Conservation (phyloP, 2,888 invertebrate genomes). For the Arge pagana region DNA sequence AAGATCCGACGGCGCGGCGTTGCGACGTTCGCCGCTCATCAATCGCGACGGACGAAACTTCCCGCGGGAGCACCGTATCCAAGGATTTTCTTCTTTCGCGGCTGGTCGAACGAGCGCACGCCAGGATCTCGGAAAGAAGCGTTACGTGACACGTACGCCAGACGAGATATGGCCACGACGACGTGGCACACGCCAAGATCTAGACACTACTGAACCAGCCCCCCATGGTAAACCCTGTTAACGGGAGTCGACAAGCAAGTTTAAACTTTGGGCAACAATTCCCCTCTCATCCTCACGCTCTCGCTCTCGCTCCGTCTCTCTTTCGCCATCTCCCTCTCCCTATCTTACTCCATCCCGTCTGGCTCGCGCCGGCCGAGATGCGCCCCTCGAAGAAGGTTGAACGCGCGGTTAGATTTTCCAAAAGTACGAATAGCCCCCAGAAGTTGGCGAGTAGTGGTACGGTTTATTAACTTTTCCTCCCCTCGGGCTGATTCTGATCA, state of each 20-base stretch:
- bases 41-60: background rate
- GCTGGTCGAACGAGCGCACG: background rate
- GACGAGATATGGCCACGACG: conserved; percentile 42
- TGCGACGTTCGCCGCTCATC: background rate
- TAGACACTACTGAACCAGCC: conserved; percentile 58
- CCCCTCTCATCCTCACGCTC: conserved; percentile 43
- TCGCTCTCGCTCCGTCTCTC: conserved; percentile 26
- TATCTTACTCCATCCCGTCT: conserved; percentile 25
- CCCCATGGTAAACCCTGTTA: conserved; percentile 56
- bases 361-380: too few relatives aligned
- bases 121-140: conserved; percentile 22
- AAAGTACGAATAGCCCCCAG: conserved; percentile 14
- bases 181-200: conserved; percentile 55
- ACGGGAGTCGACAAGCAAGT: conserved; percentile 58
- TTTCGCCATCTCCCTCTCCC: conserved; percentile 28
- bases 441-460: conserved; percentile 16
- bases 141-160: conserved; percentile 21
- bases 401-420: conserved; percentile 15
- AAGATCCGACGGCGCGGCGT: background rate
- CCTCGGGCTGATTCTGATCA: background rate
- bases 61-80: background rate
- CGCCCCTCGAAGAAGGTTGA: too few relatives aligned
- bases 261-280: conserved; percentile 58
- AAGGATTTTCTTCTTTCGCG: too few relatives aligned
- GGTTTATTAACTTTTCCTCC: conserved; percentile 1